Percentiles rank a stretch among this genome's conserved stretches.
Conservation (phyloP, 2,888 invertebrate genomes). For the Harpagoxenus sublaevis region DNA sequence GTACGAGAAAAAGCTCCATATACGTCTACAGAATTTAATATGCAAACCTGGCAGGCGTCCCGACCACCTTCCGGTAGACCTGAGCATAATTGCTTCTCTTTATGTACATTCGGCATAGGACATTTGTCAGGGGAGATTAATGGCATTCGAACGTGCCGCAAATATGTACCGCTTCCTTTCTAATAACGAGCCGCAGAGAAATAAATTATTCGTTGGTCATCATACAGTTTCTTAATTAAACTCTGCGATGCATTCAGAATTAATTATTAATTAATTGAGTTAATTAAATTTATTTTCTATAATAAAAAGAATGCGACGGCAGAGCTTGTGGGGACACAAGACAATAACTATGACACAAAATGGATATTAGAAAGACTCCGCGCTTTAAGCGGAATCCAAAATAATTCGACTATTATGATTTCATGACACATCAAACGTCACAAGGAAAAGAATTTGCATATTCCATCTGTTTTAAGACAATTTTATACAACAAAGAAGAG, state of each 20-base stretch:
- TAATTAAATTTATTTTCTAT: neutral
- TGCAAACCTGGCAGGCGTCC: slow-evolving; percentile 80
- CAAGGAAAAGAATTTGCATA: neutral
- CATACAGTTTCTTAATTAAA: neutral
- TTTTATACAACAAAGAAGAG: neutral
- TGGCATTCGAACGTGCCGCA: slow-evolving; percentile 76
- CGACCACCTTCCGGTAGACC: slow-evolving; percentile 76
- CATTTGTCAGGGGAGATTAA: slow-evolving; percentile 71
- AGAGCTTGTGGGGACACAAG: neutral
- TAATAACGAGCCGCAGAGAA: slow-evolving; percentile 39
- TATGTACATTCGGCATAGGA: slow-evolving; percentile 52
- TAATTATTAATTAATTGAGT: neutral
- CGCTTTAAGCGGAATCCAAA: neutral
- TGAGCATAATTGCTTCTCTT: slow-evolving; percentile 76
- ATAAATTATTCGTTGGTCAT: slow-evolving; percentile 15
- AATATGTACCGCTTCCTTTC: slow-evolving; percentile 61
- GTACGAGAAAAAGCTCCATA: neutral
- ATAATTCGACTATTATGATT: neutral
- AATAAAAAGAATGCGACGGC: neutral
- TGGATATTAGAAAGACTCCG: neutral
- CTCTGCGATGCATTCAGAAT: neutral
- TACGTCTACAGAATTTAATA: neutral
- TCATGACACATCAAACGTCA: neutral
- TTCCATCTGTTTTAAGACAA: neutral
- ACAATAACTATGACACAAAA: neutral